Evolutionary conservation across 2,888 invertebrate genomes (phyloP).

Genomic region (Orthonychiurus folsomi): DNA sequence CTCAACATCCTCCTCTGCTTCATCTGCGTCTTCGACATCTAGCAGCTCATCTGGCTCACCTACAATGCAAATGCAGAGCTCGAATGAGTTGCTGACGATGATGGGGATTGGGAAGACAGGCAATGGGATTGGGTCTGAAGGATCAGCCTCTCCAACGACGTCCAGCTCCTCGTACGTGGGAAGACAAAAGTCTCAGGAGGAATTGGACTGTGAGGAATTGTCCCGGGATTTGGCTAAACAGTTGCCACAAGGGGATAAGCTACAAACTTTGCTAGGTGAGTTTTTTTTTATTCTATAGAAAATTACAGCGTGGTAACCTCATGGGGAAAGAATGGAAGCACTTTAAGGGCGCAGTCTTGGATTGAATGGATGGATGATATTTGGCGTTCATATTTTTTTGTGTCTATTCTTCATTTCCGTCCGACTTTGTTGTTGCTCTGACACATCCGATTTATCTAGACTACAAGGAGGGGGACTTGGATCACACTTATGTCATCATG

Average conservation of each 20-base stretch:
- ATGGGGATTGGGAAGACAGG: constrained; percentile 10
- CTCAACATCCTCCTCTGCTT: constrained; percentile 14
- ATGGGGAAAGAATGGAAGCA: no score
- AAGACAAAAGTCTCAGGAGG: constrained; percentile 60
- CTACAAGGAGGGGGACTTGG: neutral
- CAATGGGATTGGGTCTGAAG: constrained; percentile 9
- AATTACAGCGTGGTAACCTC: no score
- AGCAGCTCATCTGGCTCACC: neutral
- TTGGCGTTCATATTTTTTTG: no score
- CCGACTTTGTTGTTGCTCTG: no score
- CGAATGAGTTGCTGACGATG: neutral
- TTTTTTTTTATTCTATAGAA: constrained; percentile 5
- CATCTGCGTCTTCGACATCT: neutral
- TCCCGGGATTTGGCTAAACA: constrained; percentile 47
- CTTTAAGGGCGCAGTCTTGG: no score
- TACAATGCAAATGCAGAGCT: neutral
- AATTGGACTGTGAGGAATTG: constrained; percentile 67
- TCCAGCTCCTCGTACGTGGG: constrained; percentile 29
- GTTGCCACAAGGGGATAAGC: constrained; percentile 50
- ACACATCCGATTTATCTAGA: neutral
- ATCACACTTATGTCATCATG: neutral
- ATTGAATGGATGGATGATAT: no score
- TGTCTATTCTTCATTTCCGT: no score
- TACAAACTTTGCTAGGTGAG: constrained; percentile 57
- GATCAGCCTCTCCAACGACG: constrained; percentile 8